phyloP scores from a whole-genome alignment of 2,113 vertebrate genomes.

The Carassius carassius region DNA sequence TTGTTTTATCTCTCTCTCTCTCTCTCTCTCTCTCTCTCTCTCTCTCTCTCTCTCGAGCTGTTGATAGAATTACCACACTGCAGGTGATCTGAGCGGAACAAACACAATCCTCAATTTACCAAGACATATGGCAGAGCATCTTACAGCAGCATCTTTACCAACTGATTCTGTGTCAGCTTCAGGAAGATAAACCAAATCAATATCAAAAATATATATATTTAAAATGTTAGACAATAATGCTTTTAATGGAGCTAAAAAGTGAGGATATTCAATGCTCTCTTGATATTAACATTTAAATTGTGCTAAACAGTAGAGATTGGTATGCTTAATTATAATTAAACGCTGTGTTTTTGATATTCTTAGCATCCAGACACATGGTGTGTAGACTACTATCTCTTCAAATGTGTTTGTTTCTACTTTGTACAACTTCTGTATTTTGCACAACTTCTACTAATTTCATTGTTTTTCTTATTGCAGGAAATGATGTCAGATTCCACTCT shows the following conservation, averaged over 20 bases:
- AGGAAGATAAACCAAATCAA: not conserved
- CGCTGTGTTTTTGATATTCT: too few species aligned
- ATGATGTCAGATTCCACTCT: constrained; percentile 28
- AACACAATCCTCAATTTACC: constrained; percentile 31
- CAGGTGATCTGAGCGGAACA: constrained; percentile 38
- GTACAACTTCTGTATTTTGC: not conserved
- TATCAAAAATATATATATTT: too few species aligned
- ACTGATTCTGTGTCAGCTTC: not conserved
- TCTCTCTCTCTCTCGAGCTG: constrained; percentile 39
- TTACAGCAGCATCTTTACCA: not conserved
- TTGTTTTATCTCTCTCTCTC: constrained; percentile 31
- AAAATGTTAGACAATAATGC: not conserved
- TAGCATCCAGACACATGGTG: too few species aligned
- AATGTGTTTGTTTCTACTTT: not conserved
- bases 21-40: too few species aligned
- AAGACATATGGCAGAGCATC: constrained; percentile 4
- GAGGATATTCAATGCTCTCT: not conserved
- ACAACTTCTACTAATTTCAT: not conserved
- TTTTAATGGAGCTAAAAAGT: not conserved
- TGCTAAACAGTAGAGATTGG: not conserved
- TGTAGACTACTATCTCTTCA: not conserved
- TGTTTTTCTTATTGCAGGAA: constrained; percentile 58
- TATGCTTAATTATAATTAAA: not conserved
- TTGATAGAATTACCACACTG: constrained; percentile 52
- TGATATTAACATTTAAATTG: not conserved